These are phyloP conservation scores for Buceros bicornis DNA, from an alignment of 2,797 vertebrate species.

Conservation along the genomic window DNA sequence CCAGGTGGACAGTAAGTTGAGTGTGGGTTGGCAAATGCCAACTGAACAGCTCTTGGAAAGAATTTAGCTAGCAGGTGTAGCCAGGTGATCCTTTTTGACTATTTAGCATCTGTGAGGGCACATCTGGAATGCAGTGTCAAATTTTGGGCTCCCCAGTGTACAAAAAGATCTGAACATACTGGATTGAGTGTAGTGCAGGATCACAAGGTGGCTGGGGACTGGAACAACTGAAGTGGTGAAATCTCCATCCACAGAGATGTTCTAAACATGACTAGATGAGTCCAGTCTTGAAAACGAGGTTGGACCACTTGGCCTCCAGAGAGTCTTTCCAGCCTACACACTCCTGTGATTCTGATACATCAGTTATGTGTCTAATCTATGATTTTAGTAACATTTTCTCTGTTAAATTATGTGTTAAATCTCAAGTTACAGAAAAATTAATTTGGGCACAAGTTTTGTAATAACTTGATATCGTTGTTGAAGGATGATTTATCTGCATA, in stretches of 20 bases:
- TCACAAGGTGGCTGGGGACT: background rate
- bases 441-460: background rate
- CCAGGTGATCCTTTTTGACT: background rate
- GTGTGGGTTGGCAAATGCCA: background rate
- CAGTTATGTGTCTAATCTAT: background rate
- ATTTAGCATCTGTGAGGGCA: background rate
- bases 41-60: background rate
- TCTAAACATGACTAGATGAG: background rate
- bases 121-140: background rate
- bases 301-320: background rate
- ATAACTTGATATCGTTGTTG: background rate
- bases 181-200: background rate
- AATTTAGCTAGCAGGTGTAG: background rate
- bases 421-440: background rate
- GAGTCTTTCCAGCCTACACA: background rate
- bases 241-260: background rate
- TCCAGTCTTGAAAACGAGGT: background rate
- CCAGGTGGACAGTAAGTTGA: background rate
- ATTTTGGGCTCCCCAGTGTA: background rate
- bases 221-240: background rate
- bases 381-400: background rate
- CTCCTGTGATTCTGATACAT: background rate
- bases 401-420: background rate
- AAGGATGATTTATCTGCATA: background rate
- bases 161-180: background rate